Percentiles rank a stretch among this genome's conserved stretches.
Evolutionary conservation across 92 coral and sea anemone species (phyloP).

Genomic region (Zoanthus gigantus): DNA sequence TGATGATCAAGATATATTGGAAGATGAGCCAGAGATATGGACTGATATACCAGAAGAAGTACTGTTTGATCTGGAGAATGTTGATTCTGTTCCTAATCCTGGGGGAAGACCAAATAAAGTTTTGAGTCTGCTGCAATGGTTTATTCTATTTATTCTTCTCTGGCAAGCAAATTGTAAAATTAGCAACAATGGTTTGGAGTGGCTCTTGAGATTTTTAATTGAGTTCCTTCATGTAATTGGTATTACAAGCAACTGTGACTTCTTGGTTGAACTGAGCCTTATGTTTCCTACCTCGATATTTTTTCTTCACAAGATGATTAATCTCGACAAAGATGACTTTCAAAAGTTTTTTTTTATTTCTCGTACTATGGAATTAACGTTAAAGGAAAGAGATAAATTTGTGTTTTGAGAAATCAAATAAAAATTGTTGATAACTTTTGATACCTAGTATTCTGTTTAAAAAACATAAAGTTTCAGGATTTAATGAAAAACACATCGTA

Average conservation of each 20-base stretch:
- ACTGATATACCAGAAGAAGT: constrained; percentile 48
- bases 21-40: constrained; percentile 67
- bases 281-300: constrained; percentile 68
- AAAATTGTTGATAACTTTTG: neutral
- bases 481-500: neutral
- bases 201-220: constrained; percentile 66
- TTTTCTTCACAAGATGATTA: constrained; percentile 56
- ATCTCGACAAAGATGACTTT: constrained; percentile 61
- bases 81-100: constrained; percentile 65
- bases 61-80: constrained; percentile 13
- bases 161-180: constrained; percentile 73
- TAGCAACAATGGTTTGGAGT: constrained; percentile 79
- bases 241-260: constrained; percentile 49
- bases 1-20: constrained; percentile 6
- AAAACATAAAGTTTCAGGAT: neutral
- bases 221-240: constrained; percentile 67
- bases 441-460: neutral
- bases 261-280: constrained; percentile 53
- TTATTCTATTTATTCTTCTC: constrained; percentile 57
- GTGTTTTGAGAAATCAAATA: neutral
- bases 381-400: neutral
- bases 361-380: neutral
- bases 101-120: constrained; percentile 21
- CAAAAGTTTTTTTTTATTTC: neutral
- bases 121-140: constrained; percentile 52